These are phyloP conservation scores for Linyphia triangularis DNA, from an alignment of 2,888 invertebrate genomes.

Conservation along the genomic window DNA sequence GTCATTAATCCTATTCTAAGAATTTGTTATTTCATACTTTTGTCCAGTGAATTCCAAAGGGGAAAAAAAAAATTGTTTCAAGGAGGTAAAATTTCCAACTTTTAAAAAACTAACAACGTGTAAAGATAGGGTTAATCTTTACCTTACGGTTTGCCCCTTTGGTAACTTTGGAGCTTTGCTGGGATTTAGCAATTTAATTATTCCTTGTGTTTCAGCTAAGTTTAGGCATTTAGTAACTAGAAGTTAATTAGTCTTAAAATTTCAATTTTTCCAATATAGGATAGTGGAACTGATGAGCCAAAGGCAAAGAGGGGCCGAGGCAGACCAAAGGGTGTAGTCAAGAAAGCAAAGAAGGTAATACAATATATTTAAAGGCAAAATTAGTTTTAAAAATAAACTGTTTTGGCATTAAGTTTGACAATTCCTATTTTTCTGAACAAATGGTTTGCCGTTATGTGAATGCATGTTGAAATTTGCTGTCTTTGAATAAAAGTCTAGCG, in stretches of 20 bases:
- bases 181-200: neutral
- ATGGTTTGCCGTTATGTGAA: no score
- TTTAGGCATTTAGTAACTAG: neutral
- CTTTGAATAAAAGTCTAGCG: no score
- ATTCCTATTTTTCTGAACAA: neutral
- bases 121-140: no score
- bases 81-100: no score
- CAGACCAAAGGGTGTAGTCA: conserved; percentile 82
- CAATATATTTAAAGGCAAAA: neutral
- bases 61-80: no score
- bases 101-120: no score
- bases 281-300: conserved; percentile 76
- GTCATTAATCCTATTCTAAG: no score
- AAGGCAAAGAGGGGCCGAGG: conserved; percentile 83
- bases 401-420: neutral
- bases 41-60: no score
- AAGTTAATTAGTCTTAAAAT: neutral
- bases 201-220: neutral
- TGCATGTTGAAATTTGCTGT: no score
- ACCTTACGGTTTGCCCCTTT: neutral
- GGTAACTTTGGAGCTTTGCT: neutral
- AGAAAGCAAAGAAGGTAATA: conserved; percentile 80
- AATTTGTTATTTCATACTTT: no score
- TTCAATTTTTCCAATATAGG: conserved; percentile 23
- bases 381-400: neutral